phyloP scores from a whole-genome alignment of 2,888 invertebrate genomes.

The Carpatolechia fugitivella region DNA sequence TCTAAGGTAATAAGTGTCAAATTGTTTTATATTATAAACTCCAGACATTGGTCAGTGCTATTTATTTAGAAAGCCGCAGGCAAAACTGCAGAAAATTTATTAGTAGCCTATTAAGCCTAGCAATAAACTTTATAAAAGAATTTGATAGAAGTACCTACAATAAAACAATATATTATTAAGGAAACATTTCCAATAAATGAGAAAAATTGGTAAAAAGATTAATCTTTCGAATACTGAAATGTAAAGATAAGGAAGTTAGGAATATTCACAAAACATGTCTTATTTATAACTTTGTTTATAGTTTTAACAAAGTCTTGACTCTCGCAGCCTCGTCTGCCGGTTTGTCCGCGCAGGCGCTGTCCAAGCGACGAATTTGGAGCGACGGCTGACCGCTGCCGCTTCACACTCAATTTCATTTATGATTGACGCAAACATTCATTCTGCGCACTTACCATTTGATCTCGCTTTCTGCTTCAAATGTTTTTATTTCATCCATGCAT shows the following conservation, averaged over 20 bases:
- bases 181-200: too few relatives aligned
- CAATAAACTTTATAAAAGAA: not conserved
- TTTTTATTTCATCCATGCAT: constrained; percentile 23
- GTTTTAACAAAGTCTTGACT: too few relatives aligned
- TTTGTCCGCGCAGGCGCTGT: constrained; percentile 63
- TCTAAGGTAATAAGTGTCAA: constrained; percentile 2
- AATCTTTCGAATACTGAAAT: too few relatives aligned
- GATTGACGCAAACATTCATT: constrained; percentile 78
- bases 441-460: constrained; percentile 54
- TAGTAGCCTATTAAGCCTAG: not conserved
- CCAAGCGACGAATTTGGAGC: constrained; percentile 75
- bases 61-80: constrained; percentile 3
- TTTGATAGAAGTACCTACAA: not conserved
- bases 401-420: constrained; percentile 79
- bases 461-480: constrained; percentile 52
- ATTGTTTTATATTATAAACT: too few relatives aligned
- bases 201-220: too few relatives aligned
- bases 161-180: too few relatives aligned
- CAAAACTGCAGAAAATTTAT: not conserved
- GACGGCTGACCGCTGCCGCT: constrained; percentile 76
- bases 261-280: too few relatives aligned
- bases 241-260: too few relatives aligned
- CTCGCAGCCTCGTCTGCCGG: too few relatives aligned
- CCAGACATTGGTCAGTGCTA: not conserved
- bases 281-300: too few relatives aligned